Conservation (phyloP, 2,888 invertebrate species). For the Carpatolechia fugitivella region DNA sequence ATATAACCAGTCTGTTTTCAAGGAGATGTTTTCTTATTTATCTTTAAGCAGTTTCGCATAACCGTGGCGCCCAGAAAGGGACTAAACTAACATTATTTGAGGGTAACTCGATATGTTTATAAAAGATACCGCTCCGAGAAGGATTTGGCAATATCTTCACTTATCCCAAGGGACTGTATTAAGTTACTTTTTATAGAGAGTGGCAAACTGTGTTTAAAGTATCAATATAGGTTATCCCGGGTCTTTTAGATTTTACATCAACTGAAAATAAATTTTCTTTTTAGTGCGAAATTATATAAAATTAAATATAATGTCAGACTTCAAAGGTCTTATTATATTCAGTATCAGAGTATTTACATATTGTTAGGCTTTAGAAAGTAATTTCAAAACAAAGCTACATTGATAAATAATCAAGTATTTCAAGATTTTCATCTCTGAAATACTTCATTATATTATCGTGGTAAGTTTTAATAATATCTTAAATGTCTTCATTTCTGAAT, state of each 20-base stretch:
- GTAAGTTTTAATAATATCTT: no score
- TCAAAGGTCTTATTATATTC: not conserved
- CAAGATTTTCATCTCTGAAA: no score
- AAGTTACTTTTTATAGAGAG: slow-evolving; percentile 10
- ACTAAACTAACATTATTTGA: slow-evolving; percentile 24
- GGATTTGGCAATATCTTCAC: slow-evolving; percentile 22
- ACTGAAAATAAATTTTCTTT: no score
- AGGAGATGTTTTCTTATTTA: slow-evolving; percentile 4
- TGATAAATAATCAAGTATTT: no score
- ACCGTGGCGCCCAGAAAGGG: slow-evolving; percentile 3
- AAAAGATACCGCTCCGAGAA: slow-evolving; percentile 19
- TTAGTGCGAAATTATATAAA: no score
- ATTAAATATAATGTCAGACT: no score
- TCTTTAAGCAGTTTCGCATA: slow-evolving; percentile 6
- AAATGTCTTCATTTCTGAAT: no score
- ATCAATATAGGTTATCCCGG: not conserved
- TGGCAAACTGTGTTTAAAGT: not conserved
- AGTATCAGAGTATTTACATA: not conserved
- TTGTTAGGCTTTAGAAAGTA: not conserved
- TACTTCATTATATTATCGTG: no score
- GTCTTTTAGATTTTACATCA: not conserved
- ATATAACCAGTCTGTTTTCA: not conserved
- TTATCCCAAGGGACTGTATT: slow-evolving; percentile 8
- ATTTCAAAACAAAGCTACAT: not conserved
- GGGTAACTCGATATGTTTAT: slow-evolving; percentile 26